A percentile compares a stretch with the other conserved stretches of the same genome.
Conservation (phyloP, 2,888 invertebrate genomes). For the Peribatodes rhomboidaria region DNA sequence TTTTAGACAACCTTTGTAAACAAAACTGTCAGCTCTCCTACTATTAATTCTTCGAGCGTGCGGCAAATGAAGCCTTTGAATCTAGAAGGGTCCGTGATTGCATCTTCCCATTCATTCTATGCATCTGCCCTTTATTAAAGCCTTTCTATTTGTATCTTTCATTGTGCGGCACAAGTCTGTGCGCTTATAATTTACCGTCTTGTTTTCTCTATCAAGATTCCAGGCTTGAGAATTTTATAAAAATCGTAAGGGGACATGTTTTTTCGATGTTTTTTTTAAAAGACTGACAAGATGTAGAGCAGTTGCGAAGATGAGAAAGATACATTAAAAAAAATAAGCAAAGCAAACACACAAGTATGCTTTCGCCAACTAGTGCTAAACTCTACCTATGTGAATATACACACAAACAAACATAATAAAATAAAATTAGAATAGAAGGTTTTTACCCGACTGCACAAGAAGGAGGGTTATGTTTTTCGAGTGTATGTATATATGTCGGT, state of each 20-base stretch:
- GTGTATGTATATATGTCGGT: too few species aligned
- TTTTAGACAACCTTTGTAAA: not conserved
- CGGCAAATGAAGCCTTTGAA: conserved; percentile 51
- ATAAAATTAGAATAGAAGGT: too few species aligned
- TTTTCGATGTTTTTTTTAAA: not conserved
- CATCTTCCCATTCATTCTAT: conserved; percentile 49
- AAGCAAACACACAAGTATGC: too few species aligned
- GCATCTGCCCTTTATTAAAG: conserved; percentile 50
- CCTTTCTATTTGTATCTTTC: conserved; percentile 48
- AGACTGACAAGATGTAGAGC: not conserved
- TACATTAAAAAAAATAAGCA: not conserved
- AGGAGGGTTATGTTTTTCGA: too few species aligned
- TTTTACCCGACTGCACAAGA: too few species aligned
- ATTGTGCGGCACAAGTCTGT: conserved; percentile 41
- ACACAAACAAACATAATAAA: too few species aligned
- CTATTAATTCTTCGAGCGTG: conserved; percentile 40
- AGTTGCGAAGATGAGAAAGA: not conserved
- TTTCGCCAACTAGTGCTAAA: too few species aligned
- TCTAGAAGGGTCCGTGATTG: conserved; percentile 51
- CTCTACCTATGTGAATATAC: too few species aligned
- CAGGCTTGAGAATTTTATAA: conserved; percentile 22
- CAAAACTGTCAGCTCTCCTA: conserved; percentile 10
- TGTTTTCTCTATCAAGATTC: conserved; percentile 21
- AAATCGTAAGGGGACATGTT: conserved; percentile 3
- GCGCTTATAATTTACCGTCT: conserved; percentile 37